Base-by-base conservation (phyloP, 2,888 invertebrate species). In the Trypoxylon attenuatum region DNA sequence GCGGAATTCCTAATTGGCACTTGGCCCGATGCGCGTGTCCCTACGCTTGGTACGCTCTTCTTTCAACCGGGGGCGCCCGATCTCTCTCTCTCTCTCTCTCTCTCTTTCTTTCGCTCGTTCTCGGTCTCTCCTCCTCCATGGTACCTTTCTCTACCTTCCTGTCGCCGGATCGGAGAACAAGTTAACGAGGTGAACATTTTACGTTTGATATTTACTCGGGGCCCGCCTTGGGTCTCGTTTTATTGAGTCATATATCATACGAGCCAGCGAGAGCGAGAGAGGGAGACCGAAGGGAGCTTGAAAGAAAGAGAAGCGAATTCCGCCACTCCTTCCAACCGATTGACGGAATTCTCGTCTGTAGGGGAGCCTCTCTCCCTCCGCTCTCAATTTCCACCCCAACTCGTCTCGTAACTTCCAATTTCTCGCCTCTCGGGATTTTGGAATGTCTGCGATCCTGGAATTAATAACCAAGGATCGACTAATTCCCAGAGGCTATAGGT, bases 211-310 rank as follows among this genome's bases (percentile, higher is more conserved):
- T 85, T 85, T 82, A 81, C 79, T 77, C 76, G 72, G 70, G 74
- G 58, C 66, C 78, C 80, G 80, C 77, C 80, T 81, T 76, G 80
- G 78, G 78, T 77, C 76, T 78, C 76, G 75, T 85, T 85, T 85
- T 85, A 85, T 84, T 81, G 84, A 82, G 84, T 79, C 85, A 79
- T 85, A 84, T 85, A 85, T 85, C 85, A 84, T 81, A 67, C 74
- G 70, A 63, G 52, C 56, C 63, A 52, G 38, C 57, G 59, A 58
- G 38, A 60, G 59, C 60, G 38, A 42, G 45, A 45, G 50, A 38
- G 29, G 42, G 56, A 57, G 62, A 55, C 25, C 53, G 42, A 13
- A 29, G 50, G 33, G n/a, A n/a, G n/a, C n/a, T n/a, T n/a, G n/a
- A n/a, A n/a, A n/a, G n/a, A n/a, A n/a, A n/a, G n/a, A n/a, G n/a